Evolutionary conservation across 2,888 invertebrate species (phyloP), one percentile per base, ranked within the genome.

Genomic region (Yponomeuta evonymella): DNA sequence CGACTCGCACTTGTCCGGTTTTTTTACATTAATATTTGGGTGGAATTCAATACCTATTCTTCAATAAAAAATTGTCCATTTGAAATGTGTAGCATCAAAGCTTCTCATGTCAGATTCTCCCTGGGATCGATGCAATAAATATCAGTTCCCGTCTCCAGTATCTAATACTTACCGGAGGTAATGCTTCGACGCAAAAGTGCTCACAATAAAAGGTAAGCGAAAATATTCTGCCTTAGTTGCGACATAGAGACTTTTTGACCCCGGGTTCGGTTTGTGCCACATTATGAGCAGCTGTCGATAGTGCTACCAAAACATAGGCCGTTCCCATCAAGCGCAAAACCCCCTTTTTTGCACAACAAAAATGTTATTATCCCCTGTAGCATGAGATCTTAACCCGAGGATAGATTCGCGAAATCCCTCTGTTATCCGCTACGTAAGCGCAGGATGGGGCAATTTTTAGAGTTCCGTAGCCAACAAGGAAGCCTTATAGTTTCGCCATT

Each of bases 241-340:
- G 72, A 74, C 77, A 73, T 77, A 76, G 76, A 77, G 43, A 76
- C 77, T 75, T 81, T 81, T 81, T 81, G 82, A 82, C 79, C 82
- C 79, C 75, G 77, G 70, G 81, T 82, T 84, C 82, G 83, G 82
- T 86, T 85, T 80, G 84, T 83, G 82, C 80, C 83, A 82, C 89
- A 89, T 91, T 86, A 85, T 81, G 75, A 80, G 76, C 90, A 91
- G 89, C 90, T 90, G 90, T 88, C 81, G 76, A 77, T 78, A 79
- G 67, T 67, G 67, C n/a, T 23, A n/a, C 48, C 12, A 12, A 64
- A 69, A 48, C 48, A 23, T 33, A 48, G 67, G 67, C 48, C 67
- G 11, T 48, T 67, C 67, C 67, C 23, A 23, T 67, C 65, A 65
- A 65, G 65, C 11, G 12, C 65, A 65, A 30, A 29, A 30, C 6